Conservation (phyloP, 2,113 vertebrate genomes). For the Hippocampus abdominalis region DNA sequence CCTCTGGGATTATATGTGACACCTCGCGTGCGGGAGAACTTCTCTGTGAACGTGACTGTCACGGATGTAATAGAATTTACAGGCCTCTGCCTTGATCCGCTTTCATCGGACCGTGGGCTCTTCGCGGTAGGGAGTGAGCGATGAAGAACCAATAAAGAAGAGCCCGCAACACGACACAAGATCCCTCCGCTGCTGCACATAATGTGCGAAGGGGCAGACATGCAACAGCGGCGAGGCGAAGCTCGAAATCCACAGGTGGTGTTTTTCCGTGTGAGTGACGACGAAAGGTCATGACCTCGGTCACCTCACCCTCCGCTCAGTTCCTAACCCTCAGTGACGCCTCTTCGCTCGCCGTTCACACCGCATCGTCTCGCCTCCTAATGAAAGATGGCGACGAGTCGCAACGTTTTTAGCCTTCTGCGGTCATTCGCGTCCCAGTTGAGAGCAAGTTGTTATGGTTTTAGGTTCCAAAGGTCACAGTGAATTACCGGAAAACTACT, state of each 20-base stretch:
- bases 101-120: slow-evolving; percentile 16
- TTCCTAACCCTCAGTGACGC: slow-evolving; percentile 26
- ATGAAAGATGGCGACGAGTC: slow-evolving; percentile 46
- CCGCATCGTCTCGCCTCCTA: slow-evolving; percentile 12
- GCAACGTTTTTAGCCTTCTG: slow-evolving; percentile 29
- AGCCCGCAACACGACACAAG: slow-evolving; percentile 36
- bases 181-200: slow-evolving; percentile 38
- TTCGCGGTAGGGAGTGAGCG: slow-evolving; percentile 17
- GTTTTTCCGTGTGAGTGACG: slow-evolving; percentile 35
- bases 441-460: slow-evolving; percentile 11
- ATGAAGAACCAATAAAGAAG: slow-evolving; percentile 31
- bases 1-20: background rate
- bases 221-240: slow-evolving; percentile 42
- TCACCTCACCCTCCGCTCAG: background rate
- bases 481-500: slow-evolving; percentile 50
- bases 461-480: slow-evolving; percentile 28
- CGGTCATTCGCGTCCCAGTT: slow-evolving; percentile 36
- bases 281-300: slow-evolving; percentile 25
- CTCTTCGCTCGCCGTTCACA: slow-evolving; percentile 5
- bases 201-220: slow-evolving; percentile 62
- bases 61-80: slow-evolving; percentile 16
- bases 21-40: background rate
- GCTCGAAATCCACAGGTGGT: slow-evolving; percentile 49
- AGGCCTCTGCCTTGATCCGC: slow-evolving; percentile 1
- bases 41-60: slow-evolving; percentile 4